Conservation (phyloP, 2,797 vertebrate species). For the Delichon dasypus region DNA sequence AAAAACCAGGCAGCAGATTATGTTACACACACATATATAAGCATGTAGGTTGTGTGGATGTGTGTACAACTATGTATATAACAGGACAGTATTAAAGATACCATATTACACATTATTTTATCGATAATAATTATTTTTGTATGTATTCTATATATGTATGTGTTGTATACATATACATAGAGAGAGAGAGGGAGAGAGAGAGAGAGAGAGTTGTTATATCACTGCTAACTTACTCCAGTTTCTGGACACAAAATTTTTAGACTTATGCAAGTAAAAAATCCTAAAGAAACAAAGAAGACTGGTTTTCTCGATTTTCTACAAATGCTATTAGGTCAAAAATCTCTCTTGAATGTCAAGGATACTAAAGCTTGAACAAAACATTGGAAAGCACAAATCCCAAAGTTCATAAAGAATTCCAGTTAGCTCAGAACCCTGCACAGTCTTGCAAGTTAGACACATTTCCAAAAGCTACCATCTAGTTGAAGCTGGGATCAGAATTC, state of each 20-base stretch:
- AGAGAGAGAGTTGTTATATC: not conserved
- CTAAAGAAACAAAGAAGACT: not conserved
- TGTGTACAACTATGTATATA: not conserved
- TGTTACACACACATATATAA: not conserved
- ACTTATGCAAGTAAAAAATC: not conserved
- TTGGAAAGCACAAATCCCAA: not conserved
- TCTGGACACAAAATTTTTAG: not conserved
- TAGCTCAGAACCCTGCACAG: not conserved
- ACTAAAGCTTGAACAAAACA: not conserved
- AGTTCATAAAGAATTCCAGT: not conserved
- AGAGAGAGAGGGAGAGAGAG: not conserved
- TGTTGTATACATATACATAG: accelerated
- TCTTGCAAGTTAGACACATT: not conserved
- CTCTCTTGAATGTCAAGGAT: not conserved
- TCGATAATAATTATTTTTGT: not conserved
- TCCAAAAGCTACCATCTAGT: not conserved
- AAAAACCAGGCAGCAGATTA: not conserved
- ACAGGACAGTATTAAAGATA: not conserved
- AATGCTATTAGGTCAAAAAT: not conserved
- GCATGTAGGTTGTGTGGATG: not conserved
- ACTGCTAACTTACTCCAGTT: not conserved
- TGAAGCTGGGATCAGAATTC: not conserved
- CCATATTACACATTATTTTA: not conserved
- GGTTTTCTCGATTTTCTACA: not conserved
- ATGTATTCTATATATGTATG: not conserved